These are phyloP conservation scores for Nycticorax nycticorax DNA, from an alignment of 2,113 vertebrate species.

Conservation along the genomic window DNA sequence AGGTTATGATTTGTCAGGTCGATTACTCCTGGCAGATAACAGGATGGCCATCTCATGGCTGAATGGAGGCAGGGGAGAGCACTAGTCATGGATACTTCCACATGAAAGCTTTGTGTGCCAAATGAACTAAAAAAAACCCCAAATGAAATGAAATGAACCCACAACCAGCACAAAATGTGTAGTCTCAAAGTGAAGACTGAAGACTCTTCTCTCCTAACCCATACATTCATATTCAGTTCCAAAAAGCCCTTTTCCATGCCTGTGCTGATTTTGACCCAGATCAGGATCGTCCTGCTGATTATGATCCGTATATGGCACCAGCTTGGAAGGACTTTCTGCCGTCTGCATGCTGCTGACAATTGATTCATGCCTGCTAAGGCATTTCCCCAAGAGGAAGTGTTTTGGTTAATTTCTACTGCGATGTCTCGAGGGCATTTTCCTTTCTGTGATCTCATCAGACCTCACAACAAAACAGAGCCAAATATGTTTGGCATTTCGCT, in stretches of 20 bases:
- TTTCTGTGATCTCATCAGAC: constrained; percentile 48
- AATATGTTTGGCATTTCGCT: constrained; percentile 54
- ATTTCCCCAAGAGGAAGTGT: constrained; percentile 57
- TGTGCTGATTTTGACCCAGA: constrained; percentile 11
- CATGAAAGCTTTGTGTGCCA: neutral
- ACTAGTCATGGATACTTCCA: neutral
- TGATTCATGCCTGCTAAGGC: constrained; percentile 17
- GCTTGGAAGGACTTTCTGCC: neutral
- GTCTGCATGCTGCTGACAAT: constrained; percentile 1
- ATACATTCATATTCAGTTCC: neutral
- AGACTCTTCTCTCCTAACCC: neutral
- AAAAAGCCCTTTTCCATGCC: neutral
- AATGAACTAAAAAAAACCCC: neutral
- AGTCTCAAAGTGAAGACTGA: neutral
- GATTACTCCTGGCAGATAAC: neutral
- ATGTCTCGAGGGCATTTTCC: constrained; percentile 46
- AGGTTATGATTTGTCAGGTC: neutral
- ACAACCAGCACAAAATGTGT: neutral
- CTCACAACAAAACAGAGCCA: constrained; percentile 27
- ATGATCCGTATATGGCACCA: neutral
- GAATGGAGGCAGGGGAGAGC: neutral
- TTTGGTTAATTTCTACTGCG: constrained; percentile 6
- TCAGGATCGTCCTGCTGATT: neutral
- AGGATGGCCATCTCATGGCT: neutral
- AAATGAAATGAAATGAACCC: neutral